Percentiles rank a stretch among this genome's conserved stretches.
These are phyloP conservation scores for Mastacembelus armatus DNA, from an alignment of 2,797 vertebrate species.

Conservation along the genomic window DNA sequence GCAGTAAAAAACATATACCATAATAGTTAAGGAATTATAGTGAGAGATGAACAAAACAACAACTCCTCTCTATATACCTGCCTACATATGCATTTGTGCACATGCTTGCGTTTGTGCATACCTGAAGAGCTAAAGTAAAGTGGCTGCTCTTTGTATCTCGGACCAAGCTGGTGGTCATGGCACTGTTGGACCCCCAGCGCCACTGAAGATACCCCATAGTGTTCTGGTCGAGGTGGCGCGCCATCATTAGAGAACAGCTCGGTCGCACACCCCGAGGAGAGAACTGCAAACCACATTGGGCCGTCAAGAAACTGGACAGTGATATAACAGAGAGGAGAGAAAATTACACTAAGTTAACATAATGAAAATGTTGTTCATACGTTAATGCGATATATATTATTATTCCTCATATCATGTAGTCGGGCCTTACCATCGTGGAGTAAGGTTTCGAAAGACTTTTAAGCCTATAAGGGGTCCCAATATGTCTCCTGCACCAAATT, in stretches of 20 bases:
- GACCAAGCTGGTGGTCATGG: conserved; percentile 97
- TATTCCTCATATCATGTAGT: neutral
- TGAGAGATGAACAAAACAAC: neutral
- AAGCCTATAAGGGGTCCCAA: conserved; percentile 95
- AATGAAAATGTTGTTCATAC: neutral
- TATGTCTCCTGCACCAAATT: conserved; percentile 95
- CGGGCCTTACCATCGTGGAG: conserved; percentile 87
- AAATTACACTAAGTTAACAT: neutral
- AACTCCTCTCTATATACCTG: neutral
- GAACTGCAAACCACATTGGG: conserved; percentile 94
- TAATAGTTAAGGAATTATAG: neutral
- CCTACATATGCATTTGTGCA: neutral
- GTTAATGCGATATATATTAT: neutral
- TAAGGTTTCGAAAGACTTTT: conserved; percentile 95
- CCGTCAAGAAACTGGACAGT: conserved; percentile 90
- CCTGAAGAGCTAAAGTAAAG: conserved; percentile 94
- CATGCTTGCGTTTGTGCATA: conserved; percentile 51
- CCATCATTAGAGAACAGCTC: conserved; percentile 90
- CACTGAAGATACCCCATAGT: conserved; percentile 98
- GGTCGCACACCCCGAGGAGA: conserved; percentile 91
- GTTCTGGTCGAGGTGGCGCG: conserved; percentile 96
- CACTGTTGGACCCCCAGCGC: conserved; percentile 95
- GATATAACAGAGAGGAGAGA: neutral
- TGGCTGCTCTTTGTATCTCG: conserved; percentile 96
- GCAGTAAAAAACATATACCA: neutral